Evolutionary conservation across 2,888 invertebrate genomes (phyloP).

Genomic region (Empis livida): DNA sequence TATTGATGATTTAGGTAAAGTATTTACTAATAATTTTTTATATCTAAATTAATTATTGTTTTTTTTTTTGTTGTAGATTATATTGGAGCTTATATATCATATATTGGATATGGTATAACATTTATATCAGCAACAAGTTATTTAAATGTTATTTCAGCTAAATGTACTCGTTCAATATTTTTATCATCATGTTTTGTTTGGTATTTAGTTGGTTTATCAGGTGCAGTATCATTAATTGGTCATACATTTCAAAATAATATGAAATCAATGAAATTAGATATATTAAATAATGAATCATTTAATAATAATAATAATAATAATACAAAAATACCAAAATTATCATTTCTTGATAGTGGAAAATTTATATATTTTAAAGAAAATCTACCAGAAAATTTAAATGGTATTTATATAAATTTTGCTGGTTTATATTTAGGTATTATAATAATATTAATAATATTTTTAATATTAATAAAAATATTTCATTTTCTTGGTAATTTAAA

Average conservation of each 20-base stretch:
- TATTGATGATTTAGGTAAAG: slow-evolving; percentile 25
- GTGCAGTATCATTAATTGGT: slow-evolving; percentile 25
- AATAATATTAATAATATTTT: slow-evolving; percentile 16
- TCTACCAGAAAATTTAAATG: slow-evolving; percentile 14
- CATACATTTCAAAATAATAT: background rate
- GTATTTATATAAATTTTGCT: slow-evolving; percentile 26
- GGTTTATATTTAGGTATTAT: slow-evolving; percentile 23
- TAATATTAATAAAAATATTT: slow-evolving; percentile 23
- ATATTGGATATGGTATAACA: slow-evolving; percentile 26
- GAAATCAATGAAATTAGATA: background rate
- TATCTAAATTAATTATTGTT: slow-evolving; percentile 2
- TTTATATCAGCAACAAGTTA: slow-evolving; percentile 26
- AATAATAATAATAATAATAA: background rate
- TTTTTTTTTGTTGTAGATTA: slow-evolving; percentile 18
- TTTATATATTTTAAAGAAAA: slow-evolving; percentile 8
- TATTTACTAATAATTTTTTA: background rate
- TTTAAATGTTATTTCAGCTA: slow-evolving; percentile 24
- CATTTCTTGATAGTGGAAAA: too few species aligned
- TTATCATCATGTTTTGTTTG: slow-evolving; percentile 23
- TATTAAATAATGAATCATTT: background rate
- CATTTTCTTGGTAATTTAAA: slow-evolving; percentile 25
- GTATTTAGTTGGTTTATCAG: slow-evolving; percentile 25
- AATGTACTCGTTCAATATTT: slow-evolving; percentile 21
- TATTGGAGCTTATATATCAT: slow-evolving; percentile 27
- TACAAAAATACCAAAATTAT: background rate